Base-by-base conservation (phyloP, 2,797 vertebrate species). In the Sebastolobus alascanus region DNA sequence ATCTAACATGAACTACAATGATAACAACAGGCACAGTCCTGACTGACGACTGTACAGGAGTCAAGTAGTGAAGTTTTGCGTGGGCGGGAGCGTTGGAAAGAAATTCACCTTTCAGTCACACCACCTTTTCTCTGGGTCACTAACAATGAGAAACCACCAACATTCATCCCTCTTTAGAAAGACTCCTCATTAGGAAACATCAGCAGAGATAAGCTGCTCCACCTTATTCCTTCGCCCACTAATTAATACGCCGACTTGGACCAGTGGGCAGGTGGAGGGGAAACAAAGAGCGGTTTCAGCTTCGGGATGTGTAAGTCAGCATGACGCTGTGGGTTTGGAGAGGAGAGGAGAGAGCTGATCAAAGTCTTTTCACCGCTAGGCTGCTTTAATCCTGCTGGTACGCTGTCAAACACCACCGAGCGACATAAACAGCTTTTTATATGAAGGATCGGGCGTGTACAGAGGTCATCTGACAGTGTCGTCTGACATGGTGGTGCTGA, bases 381-480 rank as follows among this genome's bases (percentile, higher is more conserved):
- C 87, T 73, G 83, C 68, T 75, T 84, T 93, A 88, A 93, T 93
- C 90, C 93, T 93, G 88, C 93, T 93, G 92, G 92, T 93, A 88
- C 90, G 91, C 71, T 89, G 87, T 90, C 88, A 93, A 81, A 92
- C 84, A 79, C 84, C 66, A 65, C 87, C 8, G 65, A 85, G 74
- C 13, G 52, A 89, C 87, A 89, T 79, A 89, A 93, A 93, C 88
- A 90, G 84, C 84, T 87, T 92, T 90, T 93, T 86, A 91, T 87
- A 82, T 66, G 73, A 73, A 78, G 83, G 89, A 83, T 86, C 76
- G 77, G 77, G 67, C 1, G 56, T 76, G 77, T 83, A 67, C 74
- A 91, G 87, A 88, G 91, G 91, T 88, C 87, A 84, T 73, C 84
- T 85, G 38, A 82, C 79, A 86, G 43, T 27, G 20, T 37, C 11